Evolutionary conservation across 2,113 vertebrate genomes (phyloP).

Genomic region (Nannospalax galili): DNA sequence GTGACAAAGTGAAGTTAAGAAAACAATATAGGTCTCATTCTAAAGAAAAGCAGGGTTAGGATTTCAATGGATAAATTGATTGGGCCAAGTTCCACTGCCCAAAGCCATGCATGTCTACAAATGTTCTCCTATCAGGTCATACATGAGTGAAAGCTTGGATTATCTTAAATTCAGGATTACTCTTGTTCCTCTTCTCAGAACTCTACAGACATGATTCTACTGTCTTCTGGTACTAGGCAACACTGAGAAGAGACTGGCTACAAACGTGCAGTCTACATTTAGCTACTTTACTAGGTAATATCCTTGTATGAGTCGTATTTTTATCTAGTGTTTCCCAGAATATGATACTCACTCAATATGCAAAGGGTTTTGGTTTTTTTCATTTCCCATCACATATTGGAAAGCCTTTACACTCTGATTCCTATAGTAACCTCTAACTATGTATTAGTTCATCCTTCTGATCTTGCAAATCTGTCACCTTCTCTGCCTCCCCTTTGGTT

Average conservation of each 20-base stretch:
- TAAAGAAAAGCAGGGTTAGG: neutral
- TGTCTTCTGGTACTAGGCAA: neutral
- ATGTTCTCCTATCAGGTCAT: neutral
- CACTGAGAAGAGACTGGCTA: neutral
- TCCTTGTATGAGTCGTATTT: neutral
- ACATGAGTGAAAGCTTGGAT: neutral
- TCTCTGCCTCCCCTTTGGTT: neutral
- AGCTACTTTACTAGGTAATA: neutral
- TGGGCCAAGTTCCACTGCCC: neutral
- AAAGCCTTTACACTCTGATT: neutral
- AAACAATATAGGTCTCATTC: neutral
- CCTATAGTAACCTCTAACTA: neutral
- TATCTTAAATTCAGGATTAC: neutral
- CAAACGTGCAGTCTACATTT: neutral
- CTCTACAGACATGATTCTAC: neutral
- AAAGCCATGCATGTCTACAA: neutral
- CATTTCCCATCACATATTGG: neutral
- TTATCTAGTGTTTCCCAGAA: neutral
- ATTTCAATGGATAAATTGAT: neutral
- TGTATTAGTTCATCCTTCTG: neutral
- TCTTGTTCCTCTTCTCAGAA: neutral
- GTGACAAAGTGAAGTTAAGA: neutral
- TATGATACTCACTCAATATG: neutral
- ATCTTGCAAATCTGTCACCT: neutral
- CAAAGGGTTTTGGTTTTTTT: neutral